Percentiles rank a stretch among this genome's conserved stretches.
phyloP scores from a whole-genome alignment of 2,888 invertebrate genomes.

The Schizotus pectinicornis region DNA sequence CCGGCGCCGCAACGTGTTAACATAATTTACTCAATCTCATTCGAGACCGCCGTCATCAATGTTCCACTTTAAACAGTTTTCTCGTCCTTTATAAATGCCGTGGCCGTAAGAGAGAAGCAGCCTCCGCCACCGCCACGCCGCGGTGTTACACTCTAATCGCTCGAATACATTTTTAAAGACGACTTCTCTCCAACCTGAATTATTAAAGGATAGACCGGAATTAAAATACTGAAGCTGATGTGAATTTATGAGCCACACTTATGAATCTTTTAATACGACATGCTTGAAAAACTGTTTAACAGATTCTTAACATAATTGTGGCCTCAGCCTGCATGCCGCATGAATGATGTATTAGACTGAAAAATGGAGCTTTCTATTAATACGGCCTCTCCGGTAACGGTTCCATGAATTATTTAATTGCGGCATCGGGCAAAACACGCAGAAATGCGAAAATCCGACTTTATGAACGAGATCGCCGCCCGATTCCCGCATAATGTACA shows the following conservation, averaged over 20 bases:
- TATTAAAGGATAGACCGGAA: constrained; percentile 48
- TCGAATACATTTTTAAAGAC: constrained; percentile 47
- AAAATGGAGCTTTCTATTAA: not conserved
- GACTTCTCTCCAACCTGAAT: constrained; percentile 45
- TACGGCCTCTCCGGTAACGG: not conserved
- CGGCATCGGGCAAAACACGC: not conserved
- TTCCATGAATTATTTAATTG: constrained; percentile 13
- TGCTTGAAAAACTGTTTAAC: constrained; percentile 41
- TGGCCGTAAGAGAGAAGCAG: constrained; percentile 32
- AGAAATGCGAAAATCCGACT: too few species aligned
- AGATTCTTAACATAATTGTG: constrained; percentile 42
- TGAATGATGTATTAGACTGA: constrained; percentile 38
- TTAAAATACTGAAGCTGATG: constrained; percentile 44
- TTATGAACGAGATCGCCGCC: too few species aligned
- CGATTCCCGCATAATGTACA: too few species aligned
- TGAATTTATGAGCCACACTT: constrained; percentile 38
- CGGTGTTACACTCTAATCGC: constrained; percentile 45
- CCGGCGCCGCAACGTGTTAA: constrained; percentile 37
- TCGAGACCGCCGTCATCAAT: constrained; percentile 44
- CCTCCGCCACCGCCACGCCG: constrained; percentile 35
- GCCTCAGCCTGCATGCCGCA: constrained; percentile 32
- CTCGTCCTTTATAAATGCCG: constrained; percentile 45
- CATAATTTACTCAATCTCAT: constrained; percentile 46
- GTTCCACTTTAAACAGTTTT: constrained; percentile 47
- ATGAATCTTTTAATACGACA: constrained; percentile 39